Base-by-base conservation (phyloP, 1,140 invertebrate species). In the Drosophila mayri region DNA sequence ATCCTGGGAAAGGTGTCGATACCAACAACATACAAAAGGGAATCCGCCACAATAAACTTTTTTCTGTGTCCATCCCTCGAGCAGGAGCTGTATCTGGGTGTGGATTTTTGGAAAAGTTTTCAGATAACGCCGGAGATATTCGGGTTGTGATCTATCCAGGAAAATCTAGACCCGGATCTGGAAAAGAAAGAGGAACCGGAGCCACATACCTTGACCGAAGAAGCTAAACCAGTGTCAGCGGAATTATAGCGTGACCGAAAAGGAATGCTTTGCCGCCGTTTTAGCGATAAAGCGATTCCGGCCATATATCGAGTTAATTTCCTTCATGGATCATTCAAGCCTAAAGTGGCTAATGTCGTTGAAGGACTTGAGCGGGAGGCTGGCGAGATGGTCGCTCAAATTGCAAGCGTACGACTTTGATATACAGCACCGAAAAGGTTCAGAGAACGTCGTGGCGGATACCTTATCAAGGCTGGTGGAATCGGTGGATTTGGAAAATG, bases 201-300 rank as follows among this genome's bases (percentile, higher is more conserved):
- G 28, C 28, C 28, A 28, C 28, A 28, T 5, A 28, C 0, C 4
- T 28, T 28, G 28, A 28, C 28, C 28, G 1, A 28, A 28, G 28
- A 28, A 28, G 28, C 7, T 7, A 0, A 28, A 28, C 38, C 38
- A 40, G 3, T 40, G 38, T 9, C 38, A 64, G 10, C 28, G 20
- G 1, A 44, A 64, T 10, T 68, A 44, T 11, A 52, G 57, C 7
- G 65, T 68, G 1, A 52, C 58, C 4, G 46, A 68, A 16, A 61
- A 61, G 4, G 46, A 68, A n/a, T 50, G 65, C n/a, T 18, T 28
- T 1, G 41, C 37, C 7, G 65, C 65, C 0, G 38, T 40, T n/a
- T 40, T 40, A 40, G 38, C 38, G 38, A 9, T 40, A 7, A 8
- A 40, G 14, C 37, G 37, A 12, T 38, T 38, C 46, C 12, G 52